A percentile compares a stretch with the other conserved stretches of the same genome.
phyloP scores from a whole-genome alignment of 2,888 invertebrate species.

The Eustalomyia histrio region DNA sequence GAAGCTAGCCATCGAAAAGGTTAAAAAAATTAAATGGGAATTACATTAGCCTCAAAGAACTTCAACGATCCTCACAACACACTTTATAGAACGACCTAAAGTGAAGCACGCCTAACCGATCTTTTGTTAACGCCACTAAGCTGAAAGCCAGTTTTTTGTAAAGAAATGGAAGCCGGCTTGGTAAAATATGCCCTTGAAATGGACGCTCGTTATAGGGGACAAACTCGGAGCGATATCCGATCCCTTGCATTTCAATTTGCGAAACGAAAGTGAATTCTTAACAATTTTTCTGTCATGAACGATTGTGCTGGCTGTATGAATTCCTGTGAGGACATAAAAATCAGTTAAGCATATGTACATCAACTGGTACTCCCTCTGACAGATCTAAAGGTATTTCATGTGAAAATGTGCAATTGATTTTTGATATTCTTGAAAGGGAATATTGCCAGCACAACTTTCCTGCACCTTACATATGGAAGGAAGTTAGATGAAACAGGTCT shows the following conservation, averaged over 20 bases:
- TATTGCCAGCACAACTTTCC: constrained; percentile 18
- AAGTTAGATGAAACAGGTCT: constrained; percentile 59
- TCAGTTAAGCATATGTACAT: constrained; percentile 19
- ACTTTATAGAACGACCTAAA: not conserved
- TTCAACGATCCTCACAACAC: not conserved
- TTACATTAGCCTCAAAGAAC: not conserved
- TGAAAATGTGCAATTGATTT: constrained; percentile 21
- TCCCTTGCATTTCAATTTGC: constrained; percentile 58
- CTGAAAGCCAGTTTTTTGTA: constrained; percentile 51
- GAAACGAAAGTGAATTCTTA: constrained; percentile 46
- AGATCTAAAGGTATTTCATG: constrained; percentile 38
- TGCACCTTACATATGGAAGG: constrained; percentile 51
- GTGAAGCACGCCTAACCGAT: not conserved
- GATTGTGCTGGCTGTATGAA: constrained; percentile 46
- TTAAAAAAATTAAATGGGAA: not conserved
- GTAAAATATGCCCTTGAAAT: constrained; percentile 58
- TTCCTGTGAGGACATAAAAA: constrained; percentile 43
- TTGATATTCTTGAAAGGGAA: constrained; percentile 17
- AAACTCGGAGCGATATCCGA: constrained; percentile 47
- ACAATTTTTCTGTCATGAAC: constrained; percentile 51
- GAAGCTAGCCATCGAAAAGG: not conserved
- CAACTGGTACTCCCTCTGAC: constrained; percentile 42
- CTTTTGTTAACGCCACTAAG: constrained; percentile 48
- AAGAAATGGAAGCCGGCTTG: constrained; percentile 51
- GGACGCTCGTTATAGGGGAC: constrained; percentile 55